phyloP scores from a whole-genome alignment of 2,888 invertebrate species.

The Ceramica pisi region DNA sequence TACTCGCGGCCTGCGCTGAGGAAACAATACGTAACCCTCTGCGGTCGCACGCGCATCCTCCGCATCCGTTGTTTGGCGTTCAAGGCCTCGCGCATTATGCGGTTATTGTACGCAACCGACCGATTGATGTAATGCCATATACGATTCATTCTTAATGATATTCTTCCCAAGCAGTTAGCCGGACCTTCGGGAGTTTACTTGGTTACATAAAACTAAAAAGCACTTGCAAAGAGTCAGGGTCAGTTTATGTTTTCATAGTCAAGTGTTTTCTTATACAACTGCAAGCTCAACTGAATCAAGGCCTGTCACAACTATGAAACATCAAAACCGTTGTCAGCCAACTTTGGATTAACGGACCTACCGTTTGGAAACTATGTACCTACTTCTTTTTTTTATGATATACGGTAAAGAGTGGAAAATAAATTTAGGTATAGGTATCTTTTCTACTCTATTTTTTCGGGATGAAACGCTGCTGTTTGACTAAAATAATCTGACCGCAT shows the following conservation, averaged over 20 bases:
- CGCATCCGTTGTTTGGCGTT: slow-evolving; percentile 78
- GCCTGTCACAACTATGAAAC: background rate
- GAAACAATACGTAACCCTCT: slow-evolving; percentile 81
- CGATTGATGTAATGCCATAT: slow-evolving; percentile 65
- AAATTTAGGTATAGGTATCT: no score
- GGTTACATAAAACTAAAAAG: background rate
- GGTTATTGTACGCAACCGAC: slow-evolving; percentile 69
- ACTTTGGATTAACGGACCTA: background rate
- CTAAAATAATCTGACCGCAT: background rate
- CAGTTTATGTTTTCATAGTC: background rate
- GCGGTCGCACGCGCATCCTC: slow-evolving; percentile 77
- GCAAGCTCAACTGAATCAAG: background rate
- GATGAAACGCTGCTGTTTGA: background rate
- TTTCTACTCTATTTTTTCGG: no score
- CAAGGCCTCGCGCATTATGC: slow-evolving; percentile 76
- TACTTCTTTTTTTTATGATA: background rate
- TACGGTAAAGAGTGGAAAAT: no score
- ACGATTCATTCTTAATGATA: slow-evolving; percentile 46
- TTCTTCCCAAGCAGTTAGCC: slow-evolving; percentile 28
- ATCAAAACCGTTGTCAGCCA: background rate
- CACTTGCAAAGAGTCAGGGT: background rate
- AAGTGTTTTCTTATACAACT: slow-evolving; percentile 5
- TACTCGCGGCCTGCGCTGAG: slow-evolving; percentile 59
- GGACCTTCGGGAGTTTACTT: slow-evolving; percentile 28
- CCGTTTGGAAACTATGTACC: background rate